Conservation (phyloP, 2,888 invertebrate species). For the Drosophila mimica region DNA sequence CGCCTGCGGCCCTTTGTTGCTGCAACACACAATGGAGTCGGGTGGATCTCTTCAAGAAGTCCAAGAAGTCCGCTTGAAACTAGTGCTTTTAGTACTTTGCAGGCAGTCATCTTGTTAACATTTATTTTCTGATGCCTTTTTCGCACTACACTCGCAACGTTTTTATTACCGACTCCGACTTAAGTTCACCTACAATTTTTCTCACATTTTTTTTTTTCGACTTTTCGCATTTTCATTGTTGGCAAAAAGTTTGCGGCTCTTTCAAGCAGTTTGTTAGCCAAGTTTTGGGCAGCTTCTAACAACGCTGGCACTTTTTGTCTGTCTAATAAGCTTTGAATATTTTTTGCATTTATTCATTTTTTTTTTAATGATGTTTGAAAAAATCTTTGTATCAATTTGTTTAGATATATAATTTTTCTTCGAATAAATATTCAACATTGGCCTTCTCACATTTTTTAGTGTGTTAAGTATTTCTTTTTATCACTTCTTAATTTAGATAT, state of each 20-base stretch:
- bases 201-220: background rate
- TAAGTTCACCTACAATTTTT: constrained; percentile 56
- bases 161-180: constrained; percentile 61
- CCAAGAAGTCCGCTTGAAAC: constrained; percentile 24
- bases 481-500: background rate
- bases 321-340: background rate
- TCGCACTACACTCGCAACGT: constrained; percentile 37
- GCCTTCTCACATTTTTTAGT: background rate
- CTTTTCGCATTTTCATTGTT: constrained; percentile 36
- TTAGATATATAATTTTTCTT: background rate
- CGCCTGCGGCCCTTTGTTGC: constrained; percentile 35
- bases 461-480: background rate
- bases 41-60: constrained; percentile 24
- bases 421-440: background rate
- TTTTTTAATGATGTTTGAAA: background rate
- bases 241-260: constrained; percentile 46
- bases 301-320: constrained; percentile 1
- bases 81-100: constrained; percentile 23
- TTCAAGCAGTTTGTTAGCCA: constrained; percentile 58
- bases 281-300: constrained; percentile 37
- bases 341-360: background rate
- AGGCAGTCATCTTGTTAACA: constrained; percentile 73
- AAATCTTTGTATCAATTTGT: background rate
- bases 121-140: constrained; percentile 66
- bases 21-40: constrained; percentile 42